Evolutionary conservation across 2,888 invertebrate genomes (phyloP), one percentile per base, ranked within the genome.

Genomic region (Trissolcus brochymenae): DNA sequence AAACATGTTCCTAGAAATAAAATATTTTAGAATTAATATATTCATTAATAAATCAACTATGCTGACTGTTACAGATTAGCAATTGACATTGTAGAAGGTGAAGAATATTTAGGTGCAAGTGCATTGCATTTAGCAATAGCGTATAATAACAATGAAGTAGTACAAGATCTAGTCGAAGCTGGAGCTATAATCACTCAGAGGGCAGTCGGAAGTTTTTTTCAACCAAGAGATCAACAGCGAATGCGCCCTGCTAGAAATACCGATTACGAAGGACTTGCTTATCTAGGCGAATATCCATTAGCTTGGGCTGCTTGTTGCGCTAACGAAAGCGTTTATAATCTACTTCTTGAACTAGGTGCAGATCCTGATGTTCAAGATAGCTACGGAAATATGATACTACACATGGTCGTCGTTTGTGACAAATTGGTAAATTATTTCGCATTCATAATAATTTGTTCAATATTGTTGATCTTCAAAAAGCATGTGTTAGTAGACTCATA

Each of bases 331-430:
- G 98, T 98, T 11, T 99, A 99, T 88, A 99, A 99, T 90, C 92
- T 98, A 75, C 91, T 99, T 1, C 90, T 98, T 64, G 97, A 98
- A 83, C 94, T 94, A 55, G 98, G 95, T 1, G 98, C 98, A 0
- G 94, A 99, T 90, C 99, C 99, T 0, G 98, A 99, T 89, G 92
- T 94, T n/a, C 96, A 97, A 88, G 99, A 99, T 89, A 94, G 95
- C 0, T 98, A 98, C 86, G 99, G 99, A 11, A 99, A 99, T 88
- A 98, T 98, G 93, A 97, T 98, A 79, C 91, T 99, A n/a, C 99
- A 99, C 88, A 98, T 99, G 98, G 97, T 99, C 43, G 99, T 99
- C 46, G 98, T 99, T 75, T 95, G 97, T 87, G 98, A 99, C 90
- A 98, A 98, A 90, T 90, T 97, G 91, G 98, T 98, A n/a, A n/a